Evolutionary conservation across 2,888 invertebrate species (phyloP), one percentile per base, ranked within the genome.

Genomic region (Halocaridina rubra): DNA sequence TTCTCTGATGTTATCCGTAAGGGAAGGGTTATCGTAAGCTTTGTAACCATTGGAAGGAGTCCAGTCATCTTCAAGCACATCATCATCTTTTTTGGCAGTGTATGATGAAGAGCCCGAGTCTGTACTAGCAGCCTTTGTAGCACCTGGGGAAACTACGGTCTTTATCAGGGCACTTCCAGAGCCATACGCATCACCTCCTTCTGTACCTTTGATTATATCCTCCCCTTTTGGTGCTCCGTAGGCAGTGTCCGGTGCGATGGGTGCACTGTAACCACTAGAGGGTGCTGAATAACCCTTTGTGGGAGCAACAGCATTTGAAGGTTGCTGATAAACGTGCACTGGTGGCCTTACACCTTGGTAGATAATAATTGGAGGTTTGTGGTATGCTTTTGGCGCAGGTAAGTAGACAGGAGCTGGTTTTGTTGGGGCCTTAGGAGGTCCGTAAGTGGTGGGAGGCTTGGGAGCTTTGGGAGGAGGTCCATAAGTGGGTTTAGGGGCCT

Each of bases 311-410:
- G 27, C 71, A 8, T 57, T 71, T 22, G 76, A 77, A 7, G 90
- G 89, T 53, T 90, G 89, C 79, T 91, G 89, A 88, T 90, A 91
- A 3, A 91, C 91, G 80, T 90, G 90, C 3, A 91, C 90, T 30
- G 91, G 91, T 29, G 90, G 91, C 67, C 90, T 88, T 59, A 90
- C 89, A 27, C 90, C 90, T 84, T 91, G 90, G 88, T 91, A 91
- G 85, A 91, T 90, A 72, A 91, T 90, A 72, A 91, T 90, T 39
- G 90, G 90, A n/a, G 90, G 90, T 84, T 90, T 90, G 81, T 89
- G 89, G 88, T 89, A 89, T 24, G 89, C 89, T 64, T 89, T 89
- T 5, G 90, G 90, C 10, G 90, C 90, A 33, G 90, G 89, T 2
- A 89, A 89, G 85, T 90, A 90, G 75, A 89, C 86, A 13, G 88